phyloP scores from a whole-genome alignment of 1,140 invertebrate species.

The Caenorhabditis latens region DNA sequence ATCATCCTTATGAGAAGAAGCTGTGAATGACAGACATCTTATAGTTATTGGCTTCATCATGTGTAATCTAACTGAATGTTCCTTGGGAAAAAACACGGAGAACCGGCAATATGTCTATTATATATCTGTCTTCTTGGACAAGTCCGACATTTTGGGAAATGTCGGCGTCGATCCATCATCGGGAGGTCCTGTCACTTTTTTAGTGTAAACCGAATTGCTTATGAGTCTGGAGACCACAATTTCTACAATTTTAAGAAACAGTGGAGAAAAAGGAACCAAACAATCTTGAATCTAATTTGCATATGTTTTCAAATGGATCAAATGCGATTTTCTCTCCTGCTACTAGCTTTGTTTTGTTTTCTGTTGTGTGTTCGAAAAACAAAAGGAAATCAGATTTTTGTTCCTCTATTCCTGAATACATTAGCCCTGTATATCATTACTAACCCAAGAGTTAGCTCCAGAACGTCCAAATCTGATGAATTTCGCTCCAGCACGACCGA shows the following conservation, averaged over 20 bases:
- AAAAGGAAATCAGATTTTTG: neutral
- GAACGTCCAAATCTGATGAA: constrained; percentile 60
- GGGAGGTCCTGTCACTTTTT: neutral
- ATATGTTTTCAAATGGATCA: neutral
- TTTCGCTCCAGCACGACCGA: constrained; percentile 60
- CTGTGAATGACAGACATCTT: neutral
- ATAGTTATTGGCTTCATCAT: constrained; percentile 25
- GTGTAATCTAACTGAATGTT: neutral
- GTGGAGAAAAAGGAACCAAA: too few species aligned
- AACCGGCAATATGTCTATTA: too few species aligned
- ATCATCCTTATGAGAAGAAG: neutral
- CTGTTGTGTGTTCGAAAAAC: neutral
- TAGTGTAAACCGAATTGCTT: neutral
- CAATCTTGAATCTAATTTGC: neutral
- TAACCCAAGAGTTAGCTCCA: constrained; percentile 58
- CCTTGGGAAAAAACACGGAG: neutral
- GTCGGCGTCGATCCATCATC: constrained; percentile 11
- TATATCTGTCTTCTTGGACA: too few species aligned
- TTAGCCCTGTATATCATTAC: neutral
- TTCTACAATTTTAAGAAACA: neutral
- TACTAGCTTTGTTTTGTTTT: neutral
- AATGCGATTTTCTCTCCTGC: neutral
- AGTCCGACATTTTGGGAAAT: neutral
- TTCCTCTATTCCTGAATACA: neutral
- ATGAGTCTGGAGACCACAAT: neutral